Evolutionary conservation across 2,113 vertebrate genomes (phyloP).

Genomic region (Pedionomus torquatus): DNA sequence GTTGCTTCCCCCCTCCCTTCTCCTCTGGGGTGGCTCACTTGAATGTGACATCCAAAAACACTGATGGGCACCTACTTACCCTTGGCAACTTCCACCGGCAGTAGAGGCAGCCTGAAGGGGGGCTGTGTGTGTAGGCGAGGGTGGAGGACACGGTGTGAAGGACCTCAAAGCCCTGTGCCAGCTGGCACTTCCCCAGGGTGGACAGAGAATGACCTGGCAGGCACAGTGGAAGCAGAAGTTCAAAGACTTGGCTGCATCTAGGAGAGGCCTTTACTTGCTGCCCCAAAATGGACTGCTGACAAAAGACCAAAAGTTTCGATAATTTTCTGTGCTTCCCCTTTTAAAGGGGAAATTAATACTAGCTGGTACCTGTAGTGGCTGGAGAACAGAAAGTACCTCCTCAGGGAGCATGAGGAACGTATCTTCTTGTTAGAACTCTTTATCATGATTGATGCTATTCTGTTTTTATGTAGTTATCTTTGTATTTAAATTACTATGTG

Average conservation of each 20-base stretch:
- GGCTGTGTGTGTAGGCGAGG: neutral
- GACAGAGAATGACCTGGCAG: neutral
- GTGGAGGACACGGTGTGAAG: neutral
- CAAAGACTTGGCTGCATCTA: neutral
- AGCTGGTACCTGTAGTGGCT: neutral
- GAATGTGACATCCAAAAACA: neutral
- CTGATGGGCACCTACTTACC: neutral
- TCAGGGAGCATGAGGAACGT: neutral
- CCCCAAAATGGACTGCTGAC: neutral
- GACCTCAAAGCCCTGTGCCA: neutral
- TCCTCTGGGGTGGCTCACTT: neutral
- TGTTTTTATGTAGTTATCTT: neutral
- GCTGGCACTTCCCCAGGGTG: neutral
- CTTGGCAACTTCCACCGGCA: neutral
- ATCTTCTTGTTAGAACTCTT: neutral
- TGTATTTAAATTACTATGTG: neutral
- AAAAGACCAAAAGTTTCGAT: constrained; percentile 1
- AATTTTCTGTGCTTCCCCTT: constrained; percentile 1
- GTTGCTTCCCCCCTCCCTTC: neutral
- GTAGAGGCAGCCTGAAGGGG: neutral
- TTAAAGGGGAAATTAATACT: neutral
- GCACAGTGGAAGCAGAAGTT: neutral
- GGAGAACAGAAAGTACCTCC: neutral
- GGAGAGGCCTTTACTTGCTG: neutral
- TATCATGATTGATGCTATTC: neutral